Base-by-base conservation (phyloP, 2,797 vertebrate species). In the Anguilla pacifica region DNA sequence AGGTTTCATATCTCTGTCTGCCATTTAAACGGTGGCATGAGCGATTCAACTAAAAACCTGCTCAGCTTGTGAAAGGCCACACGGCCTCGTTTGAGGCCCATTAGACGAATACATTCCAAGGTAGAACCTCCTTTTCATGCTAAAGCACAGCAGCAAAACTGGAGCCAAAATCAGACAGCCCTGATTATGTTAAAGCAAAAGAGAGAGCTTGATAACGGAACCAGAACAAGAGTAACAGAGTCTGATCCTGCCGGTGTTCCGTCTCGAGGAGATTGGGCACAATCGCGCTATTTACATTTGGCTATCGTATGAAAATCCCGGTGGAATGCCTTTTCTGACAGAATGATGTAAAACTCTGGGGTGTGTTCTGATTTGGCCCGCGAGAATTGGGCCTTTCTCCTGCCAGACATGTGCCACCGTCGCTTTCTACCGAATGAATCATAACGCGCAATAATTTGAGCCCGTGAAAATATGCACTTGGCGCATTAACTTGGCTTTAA, bases 351-450 rank as follows among this genome's bases (percentile, higher is more conserved):
- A 15, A 74, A 17, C 74, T 77, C 17, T 43, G 31, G 31, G 70
- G 70, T 35, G 31, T 3, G 9, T 74, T 31, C 70, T 15, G 70
- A 74, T 15, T 77, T 77, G 35, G 74, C 74, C 11, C 0, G 35
- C 35, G 74, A 43, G 35, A 35, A 43, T 25, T 35, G 35, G 74
- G 39, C 39, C 35, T 13, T 43, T 19, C 13, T 2, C 35, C 39
- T 77, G 74, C 74, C 74, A 77, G 74, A 77, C 74, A 39, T 77
- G 74, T 77, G 74, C 35, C 74, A 77, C 13, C 17, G 35, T 77
- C 35, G 15, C 74, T 77, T 43, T 77, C 74, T 77, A 22, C 6
- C 74, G 0, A 77, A 77, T 77, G 46, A 77, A 77, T 77, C 74
- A 77, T 46, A 39, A 17, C 31, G 6, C 35, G 0, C 13, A 43